Conservation (phyloP, 2,797 vertebrate genomes). For the Euthynnus affinis region DNA sequence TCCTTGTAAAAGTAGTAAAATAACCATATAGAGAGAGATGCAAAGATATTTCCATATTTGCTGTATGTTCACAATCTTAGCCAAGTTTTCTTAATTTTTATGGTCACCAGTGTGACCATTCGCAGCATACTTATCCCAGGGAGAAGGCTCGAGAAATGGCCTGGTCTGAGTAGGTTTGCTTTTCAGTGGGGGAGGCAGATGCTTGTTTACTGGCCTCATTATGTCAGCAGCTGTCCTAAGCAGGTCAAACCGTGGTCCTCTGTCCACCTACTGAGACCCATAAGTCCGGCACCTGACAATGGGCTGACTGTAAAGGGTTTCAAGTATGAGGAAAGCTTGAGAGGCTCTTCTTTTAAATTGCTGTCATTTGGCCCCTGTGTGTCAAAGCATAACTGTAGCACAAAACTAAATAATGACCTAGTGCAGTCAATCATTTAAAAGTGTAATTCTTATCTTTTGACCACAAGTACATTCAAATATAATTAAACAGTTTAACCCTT, state of each 20-base stretch:
- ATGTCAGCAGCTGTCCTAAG: constrained; percentile 85
- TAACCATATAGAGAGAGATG: not conserved
- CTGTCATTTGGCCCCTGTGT: constrained; percentile 41
- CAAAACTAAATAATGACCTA: constrained; percentile 16
- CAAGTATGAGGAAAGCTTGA: constrained; percentile 49
- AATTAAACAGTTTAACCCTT: not conserved
- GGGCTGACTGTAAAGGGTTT: constrained; percentile 59
- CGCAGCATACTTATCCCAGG: constrained; percentile 15
- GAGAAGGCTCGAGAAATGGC: constrained; percentile 54
- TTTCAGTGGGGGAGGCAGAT: constrained; percentile 82
- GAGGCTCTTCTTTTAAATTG: constrained; percentile 67
- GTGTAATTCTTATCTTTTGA: not conserved
- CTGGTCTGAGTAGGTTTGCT: constrained; percentile 61
- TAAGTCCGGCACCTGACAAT: constrained; percentile 72
- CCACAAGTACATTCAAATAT: not conserved
- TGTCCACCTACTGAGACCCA: constrained; percentile 83
- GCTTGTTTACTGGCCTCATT: constrained; percentile 90
- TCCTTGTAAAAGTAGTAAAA: not conserved
- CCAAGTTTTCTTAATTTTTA: constrained; percentile 31
- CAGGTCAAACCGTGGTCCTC: constrained; percentile 82
- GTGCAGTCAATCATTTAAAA: constrained; percentile 21
- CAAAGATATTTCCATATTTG: not conserved
- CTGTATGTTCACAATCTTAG: constrained; percentile 7
- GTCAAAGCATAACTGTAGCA: constrained; percentile 19
- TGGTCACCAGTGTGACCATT: constrained; percentile 57